These are phyloP conservation scores for Drosophila limbata DNA, from an alignment of 2,888 invertebrate genomes.

Conservation along the genomic window DNA sequence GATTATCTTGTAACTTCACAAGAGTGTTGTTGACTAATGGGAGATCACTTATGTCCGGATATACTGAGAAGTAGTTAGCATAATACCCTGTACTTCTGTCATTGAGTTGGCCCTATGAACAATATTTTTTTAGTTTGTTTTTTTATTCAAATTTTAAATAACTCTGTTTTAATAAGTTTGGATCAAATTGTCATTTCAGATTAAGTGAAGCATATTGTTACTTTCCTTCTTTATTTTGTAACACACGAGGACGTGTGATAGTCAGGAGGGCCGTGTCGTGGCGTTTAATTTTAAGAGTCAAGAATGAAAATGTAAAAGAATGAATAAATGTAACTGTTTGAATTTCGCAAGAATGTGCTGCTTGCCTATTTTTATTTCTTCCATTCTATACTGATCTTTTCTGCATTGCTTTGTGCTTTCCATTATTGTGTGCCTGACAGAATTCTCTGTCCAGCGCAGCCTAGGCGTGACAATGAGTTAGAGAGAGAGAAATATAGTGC, in stretches of 20 bases:
- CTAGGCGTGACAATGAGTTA: too few species aligned
- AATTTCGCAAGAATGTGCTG: too few species aligned
- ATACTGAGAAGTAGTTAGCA: not conserved
- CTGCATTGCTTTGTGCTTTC: too few species aligned
- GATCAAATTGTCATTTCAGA: slow-evolving; percentile 1
- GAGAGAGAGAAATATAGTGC: too few species aligned
- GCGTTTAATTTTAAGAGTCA: too few species aligned
- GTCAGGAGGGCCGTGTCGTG: not conserved
- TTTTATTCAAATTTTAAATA: not conserved
- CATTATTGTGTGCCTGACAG: too few species aligned
- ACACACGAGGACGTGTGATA: slow-evolving; percentile 15
- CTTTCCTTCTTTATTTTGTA: not conserved
- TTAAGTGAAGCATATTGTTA: slow-evolving; percentile 1
- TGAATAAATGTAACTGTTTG: too few species aligned
- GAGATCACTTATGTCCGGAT: not conserved
- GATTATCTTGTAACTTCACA: slow-evolving; percentile 1
- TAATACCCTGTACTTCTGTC: slow-evolving; percentile 5
- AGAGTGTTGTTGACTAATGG: not conserved
- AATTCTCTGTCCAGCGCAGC: too few species aligned
- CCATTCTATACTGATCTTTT: too few species aligned
- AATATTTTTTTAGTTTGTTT: slow-evolving; percentile 1
- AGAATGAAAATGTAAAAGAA: too few species aligned
- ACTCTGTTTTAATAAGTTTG: not conserved
- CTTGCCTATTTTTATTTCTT: too few species aligned
- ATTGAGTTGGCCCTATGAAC: not conserved